Evolutionary conservation across 2,888 invertebrate species (phyloP).

Genomic region (Drosophila eohydei): DNA sequence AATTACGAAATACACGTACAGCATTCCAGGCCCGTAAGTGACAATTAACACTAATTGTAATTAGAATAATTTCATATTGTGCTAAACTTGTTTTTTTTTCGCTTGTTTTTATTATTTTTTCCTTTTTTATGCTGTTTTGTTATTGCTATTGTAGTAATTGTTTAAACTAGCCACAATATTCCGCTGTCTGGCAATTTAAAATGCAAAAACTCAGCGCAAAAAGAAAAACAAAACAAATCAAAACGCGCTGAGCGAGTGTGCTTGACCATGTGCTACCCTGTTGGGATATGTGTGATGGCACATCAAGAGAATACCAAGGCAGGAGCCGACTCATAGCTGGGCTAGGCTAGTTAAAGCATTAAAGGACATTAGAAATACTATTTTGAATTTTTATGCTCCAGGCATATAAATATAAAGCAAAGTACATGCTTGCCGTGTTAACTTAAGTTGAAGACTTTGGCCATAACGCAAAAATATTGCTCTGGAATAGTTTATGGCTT

Average conservation of each 20-base stretch:
- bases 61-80: conserved; percentile 79
- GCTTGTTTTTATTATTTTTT: conserved; percentile 20
- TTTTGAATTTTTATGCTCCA: neutral
- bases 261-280: conserved; percentile 21
- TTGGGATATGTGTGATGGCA: neutral
- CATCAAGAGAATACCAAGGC: neutral
- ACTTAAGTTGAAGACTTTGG: conserved; percentile 34
- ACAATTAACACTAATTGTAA: conserved; percentile 81
- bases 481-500: conserved; percentile 71
- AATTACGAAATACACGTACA: conserved; percentile 65
- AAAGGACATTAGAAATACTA: neutral
- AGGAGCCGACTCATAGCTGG: neutral
- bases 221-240: conserved; percentile 13
- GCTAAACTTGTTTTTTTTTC: conserved; percentile 21
- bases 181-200: conserved; percentile 67
- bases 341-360: neutral
- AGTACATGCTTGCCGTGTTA: conserved; percentile 56
- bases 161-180: conserved; percentile 75
- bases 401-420: neutral
- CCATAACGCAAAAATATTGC: conserved; percentile 64
- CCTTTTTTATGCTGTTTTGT: conserved; percentile 17
- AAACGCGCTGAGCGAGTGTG: neutral
- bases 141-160: conserved; percentile 65
- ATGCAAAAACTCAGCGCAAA: conserved; percentile 55
- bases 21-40: conserved; percentile 67